Evolutionary conservation across 2,888 invertebrate genomes (phyloP).

Genomic region (Campoletis raptor): DNA sequence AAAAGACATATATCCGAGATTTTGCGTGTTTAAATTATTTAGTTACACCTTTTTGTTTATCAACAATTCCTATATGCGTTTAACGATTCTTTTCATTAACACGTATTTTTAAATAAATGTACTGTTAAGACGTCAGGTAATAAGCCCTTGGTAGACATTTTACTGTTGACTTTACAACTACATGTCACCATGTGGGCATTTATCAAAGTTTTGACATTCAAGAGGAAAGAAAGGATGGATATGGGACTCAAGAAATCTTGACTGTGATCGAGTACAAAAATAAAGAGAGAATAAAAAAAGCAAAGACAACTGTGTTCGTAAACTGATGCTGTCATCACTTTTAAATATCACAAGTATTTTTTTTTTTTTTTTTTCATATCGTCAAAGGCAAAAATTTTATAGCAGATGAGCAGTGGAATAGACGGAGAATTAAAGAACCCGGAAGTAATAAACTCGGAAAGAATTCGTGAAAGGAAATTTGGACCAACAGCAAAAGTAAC

Average conservation of each 20-base stretch:
- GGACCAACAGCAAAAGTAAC: not conserved
- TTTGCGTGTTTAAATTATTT: not conserved
- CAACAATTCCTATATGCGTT: not conserved
- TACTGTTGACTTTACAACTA: not conserved
- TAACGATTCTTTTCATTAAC: not conserved
- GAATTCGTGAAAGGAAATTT: constrained; percentile 24
- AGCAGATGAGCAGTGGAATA: constrained; percentile 9
- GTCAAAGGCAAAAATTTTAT: constrained; percentile 16
- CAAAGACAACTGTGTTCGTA: not conserved
- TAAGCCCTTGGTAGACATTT: not conserved
- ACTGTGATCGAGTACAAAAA: not conserved
- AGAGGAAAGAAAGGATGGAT: not conserved
- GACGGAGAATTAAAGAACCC: constrained; percentile 15
- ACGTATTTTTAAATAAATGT: not conserved
- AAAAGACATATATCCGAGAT: not conserved
- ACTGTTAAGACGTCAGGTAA: not conserved
- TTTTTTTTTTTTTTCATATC: not conserved
- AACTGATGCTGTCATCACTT: constrained; percentile 21
- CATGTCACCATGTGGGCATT: not conserved
- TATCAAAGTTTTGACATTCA: constrained; percentile 1
- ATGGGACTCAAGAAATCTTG: not conserved
- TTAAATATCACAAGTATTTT: constrained; percentile 20
- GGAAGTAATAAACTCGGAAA: constrained; percentile 20
- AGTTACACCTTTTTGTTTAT: not conserved
- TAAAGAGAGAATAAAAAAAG: constrained; percentile 7